A percentile compares a stretch with the other conserved stretches of the same genome.
Evolutionary conservation across 2,888 invertebrate genomes (phyloP).

Genomic region (Margaritifera margaritifera): DNA sequence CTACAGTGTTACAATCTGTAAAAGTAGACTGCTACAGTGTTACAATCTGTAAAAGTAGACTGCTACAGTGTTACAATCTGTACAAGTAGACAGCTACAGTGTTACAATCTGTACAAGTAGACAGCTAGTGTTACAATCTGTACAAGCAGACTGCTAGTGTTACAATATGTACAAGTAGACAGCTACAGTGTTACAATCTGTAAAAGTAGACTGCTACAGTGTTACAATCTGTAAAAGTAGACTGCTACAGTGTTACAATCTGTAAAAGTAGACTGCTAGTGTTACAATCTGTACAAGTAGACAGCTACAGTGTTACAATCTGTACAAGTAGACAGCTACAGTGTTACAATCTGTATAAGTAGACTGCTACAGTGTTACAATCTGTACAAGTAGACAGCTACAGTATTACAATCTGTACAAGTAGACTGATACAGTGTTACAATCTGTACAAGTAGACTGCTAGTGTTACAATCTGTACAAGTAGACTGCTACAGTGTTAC

Average conservation of each 20-base stretch:
- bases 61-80: no score
- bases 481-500: no score
- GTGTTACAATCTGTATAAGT: neutral
- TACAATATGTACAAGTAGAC: no score
- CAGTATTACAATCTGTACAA: neutral
- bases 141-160: neutral
- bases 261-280: neutral
- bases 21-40: neutral
- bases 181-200: neutral
- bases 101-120: neutral
- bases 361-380: no score
- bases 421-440: no score
- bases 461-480: neutral
- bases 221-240: neutral
- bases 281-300: neutral
- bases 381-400: neutral
- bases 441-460: neutral
- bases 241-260: no score
- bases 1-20: neutral
- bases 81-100: no score
- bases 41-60: neutral
- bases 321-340: neutral
- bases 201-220: neutral
- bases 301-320: no score
- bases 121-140: neutral